Evolutionary conservation across 2,888 invertebrate genomes (phyloP), one percentile per base, ranked within the genome.

Genomic region (Drosophila lacicola): DNA sequence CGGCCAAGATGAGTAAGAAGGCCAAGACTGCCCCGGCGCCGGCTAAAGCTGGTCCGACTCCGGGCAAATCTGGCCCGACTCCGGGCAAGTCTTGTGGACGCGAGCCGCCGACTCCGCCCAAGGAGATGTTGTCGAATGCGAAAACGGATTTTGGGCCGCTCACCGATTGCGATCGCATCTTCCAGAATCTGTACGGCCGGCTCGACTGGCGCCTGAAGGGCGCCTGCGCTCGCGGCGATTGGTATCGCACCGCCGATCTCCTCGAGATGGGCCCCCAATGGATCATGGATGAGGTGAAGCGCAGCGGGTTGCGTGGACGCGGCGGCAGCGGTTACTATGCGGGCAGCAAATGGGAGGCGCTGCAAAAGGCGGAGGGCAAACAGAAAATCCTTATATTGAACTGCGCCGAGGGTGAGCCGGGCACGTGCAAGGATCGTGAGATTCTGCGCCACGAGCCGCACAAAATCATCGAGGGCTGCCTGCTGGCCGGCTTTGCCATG

Each of bases 391-490:
- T 99, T 25, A 98, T 99, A 1, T 96, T 99, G 0, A 99, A 99
- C 92, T 99, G 98, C 60, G 99, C 99, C 90, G 99, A 99, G 93
- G 99, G 91, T 10, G 88, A 89, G 45, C 99, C 99, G 0, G 99
- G 99, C 0, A 99, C 99, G 0, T 99, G 99, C 93, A 99, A 99
- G 92, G 99, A 99, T 93, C 94, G 99, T 39, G 99, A 99, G 92
- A 99, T 99, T 80, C 96, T 99, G 95, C 94, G 99, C 29, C 99
- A 99, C 90, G 99, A 99, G 92, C 99, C 99, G 0, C 99, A 99
- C 92, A 99, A 99, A 92, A 93, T 99, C 25, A 95, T 92, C 0
- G 99, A 99, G 92, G 99, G 99, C 0, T 98, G 98, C 90, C 93
- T 99, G 36, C 95, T 99, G 53, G 98, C 98, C 57, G 99, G 99